Percentiles rank a stretch among this genome's conserved stretches.
These are phyloP conservation scores for Salpingus planirostris DNA, from an alignment of 2,888 invertebrate species.

Conservation along the genomic window DNA sequence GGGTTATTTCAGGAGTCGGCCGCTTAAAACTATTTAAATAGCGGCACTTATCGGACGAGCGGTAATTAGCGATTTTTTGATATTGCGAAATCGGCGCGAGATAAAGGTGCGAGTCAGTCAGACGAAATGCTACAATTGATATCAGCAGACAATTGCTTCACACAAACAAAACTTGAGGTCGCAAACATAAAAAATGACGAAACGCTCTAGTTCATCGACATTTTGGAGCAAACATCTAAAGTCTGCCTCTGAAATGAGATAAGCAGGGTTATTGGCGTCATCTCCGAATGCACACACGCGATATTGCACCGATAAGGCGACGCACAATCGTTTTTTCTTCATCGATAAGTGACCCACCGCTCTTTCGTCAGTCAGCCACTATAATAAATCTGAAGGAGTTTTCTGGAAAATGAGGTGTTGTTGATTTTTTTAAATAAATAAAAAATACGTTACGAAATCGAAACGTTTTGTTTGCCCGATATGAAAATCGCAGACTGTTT, in stretches of 20 bases:
- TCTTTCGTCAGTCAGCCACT: no score
- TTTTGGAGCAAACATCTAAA: conserved; percentile 27
- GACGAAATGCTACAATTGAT: background rate
- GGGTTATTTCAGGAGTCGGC: conserved; percentile 32
- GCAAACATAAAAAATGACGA: conserved; percentile 6
- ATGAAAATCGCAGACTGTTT: no score
- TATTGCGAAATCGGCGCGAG: no score
- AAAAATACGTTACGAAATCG: no score
- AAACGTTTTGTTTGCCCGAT: no score
- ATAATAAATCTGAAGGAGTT: no score
- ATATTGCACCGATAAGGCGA: conserved; percentile 15
- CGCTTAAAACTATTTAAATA: conserved; percentile 24
- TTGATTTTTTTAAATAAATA: no score
- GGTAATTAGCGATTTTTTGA: no score
- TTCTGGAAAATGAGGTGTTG: no score
- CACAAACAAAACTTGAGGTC: background rate
- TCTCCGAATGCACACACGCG: conserved; percentile 24
- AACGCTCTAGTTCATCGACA: conserved; percentile 22
- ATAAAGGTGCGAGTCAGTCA: no score
- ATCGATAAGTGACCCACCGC: background rate
- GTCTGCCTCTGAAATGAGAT: no score
- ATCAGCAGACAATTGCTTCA: background rate
- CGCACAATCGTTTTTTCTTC: background rate
- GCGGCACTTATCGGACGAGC: conserved; percentile 8
- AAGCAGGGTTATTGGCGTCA: conserved; percentile 34